Conservation (phyloP, 2,888 invertebrate species). For the Nemoura dubitans region DNA sequence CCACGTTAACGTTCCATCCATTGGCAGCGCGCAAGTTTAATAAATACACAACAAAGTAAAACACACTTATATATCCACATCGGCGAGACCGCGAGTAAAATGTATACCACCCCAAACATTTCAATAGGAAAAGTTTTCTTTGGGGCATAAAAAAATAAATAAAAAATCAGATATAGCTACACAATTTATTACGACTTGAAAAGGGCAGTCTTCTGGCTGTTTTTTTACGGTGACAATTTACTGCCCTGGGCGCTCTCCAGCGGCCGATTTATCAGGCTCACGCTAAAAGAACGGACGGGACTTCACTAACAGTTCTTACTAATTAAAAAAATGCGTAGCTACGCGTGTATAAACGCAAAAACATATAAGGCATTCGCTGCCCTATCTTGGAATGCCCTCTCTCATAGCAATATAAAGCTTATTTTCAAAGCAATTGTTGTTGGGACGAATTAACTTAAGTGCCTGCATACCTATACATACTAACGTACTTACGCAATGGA, state of each 20-base stretch:
- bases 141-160: not conserved
- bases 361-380: not conserved
- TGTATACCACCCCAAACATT: not conserved
- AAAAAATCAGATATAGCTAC: slow-evolving; percentile 7
- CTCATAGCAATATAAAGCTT: not conserved
- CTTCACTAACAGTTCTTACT: not conserved
- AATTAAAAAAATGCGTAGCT: not conserved
- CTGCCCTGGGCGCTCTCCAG: not conserved
- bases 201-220: not conserved
- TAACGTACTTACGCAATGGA: not conserved
- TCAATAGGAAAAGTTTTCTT: not conserved
- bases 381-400: not conserved
- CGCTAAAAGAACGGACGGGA: not conserved
- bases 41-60: not conserved
- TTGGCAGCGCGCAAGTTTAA: not conserved
- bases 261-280: not conserved
- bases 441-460: not conserved
- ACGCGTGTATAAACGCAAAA: not conserved
- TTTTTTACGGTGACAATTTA: slow-evolving; percentile 1
- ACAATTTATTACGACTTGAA: slow-evolving; percentile 7
- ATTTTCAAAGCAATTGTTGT: slow-evolving; percentile 3
- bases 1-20: not conserved
- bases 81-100: not conserved
- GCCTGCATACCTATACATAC: not conserved
- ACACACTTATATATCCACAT: not conserved